A percentile compares a stretch with the other conserved stretches of the same genome.
phyloP scores from a whole-genome alignment of 2,888 invertebrate species.

The Xestia xanthographa region DNA sequence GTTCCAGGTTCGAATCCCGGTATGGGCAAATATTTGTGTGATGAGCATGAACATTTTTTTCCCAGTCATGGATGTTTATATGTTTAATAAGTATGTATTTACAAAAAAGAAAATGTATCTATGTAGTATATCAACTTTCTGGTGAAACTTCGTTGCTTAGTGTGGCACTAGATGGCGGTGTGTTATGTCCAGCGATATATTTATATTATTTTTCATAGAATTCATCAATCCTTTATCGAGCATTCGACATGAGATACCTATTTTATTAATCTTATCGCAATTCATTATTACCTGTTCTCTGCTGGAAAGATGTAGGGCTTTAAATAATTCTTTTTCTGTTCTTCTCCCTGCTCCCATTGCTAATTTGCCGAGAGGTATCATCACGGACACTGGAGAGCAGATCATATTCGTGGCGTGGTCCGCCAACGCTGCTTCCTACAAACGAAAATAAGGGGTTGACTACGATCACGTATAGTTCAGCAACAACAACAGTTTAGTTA shows the following conservation, averaged over 20 bases:
- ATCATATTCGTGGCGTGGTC: slow-evolving; percentile 65
- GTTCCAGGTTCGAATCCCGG: too few species aligned
- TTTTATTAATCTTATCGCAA: neutral
- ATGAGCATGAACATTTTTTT: too few species aligned
- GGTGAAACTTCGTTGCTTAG: too few species aligned
- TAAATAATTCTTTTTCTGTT: slow-evolving; percentile 68
- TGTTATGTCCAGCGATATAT: too few species aligned
- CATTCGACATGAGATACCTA: neutral
- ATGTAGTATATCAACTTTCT: too few species aligned
- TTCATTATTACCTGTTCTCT: slow-evolving; percentile 44
- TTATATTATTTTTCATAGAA: neutral
- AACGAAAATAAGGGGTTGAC: slow-evolving; percentile 10
- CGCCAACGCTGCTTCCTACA: slow-evolving; percentile 67
- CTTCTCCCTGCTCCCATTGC: slow-evolving; percentile 71
- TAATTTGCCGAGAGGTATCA: slow-evolving; percentile 79
- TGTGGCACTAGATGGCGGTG: too few species aligned
- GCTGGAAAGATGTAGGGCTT: slow-evolving; percentile 68
- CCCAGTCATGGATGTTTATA: too few species aligned
- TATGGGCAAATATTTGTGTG: too few species aligned
- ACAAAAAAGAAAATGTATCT: too few species aligned
- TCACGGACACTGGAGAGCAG: slow-evolving; percentile 80
- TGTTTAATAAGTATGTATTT: too few species aligned
- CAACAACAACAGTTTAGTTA: neutral
- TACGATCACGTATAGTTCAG: neutral
- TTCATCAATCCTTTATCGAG: neutral